Evolutionary conservation across 2,797 vertebrate genomes (phyloP), one percentile per base, ranked within the genome.

Genomic region (Chiroxiphia lanceolata): DNA sequence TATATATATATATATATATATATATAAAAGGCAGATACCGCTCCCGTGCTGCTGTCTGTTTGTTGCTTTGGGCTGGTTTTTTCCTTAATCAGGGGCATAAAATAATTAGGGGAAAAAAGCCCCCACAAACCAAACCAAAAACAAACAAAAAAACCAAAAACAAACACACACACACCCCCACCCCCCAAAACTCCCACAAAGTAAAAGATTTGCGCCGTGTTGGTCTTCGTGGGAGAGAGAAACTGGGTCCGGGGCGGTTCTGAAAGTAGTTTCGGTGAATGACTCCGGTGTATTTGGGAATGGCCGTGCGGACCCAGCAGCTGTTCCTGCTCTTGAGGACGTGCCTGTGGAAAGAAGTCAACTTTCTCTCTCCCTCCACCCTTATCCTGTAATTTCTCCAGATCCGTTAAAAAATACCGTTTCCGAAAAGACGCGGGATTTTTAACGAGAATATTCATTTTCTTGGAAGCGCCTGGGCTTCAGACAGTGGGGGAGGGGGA

Each of bases 171-270:
- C n/a, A n/a, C n/a, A n/a, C n/a, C n/a, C n/a, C n/a, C n/a, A 45
- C 21, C 45, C 17, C 45, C 45, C 21, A 40, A 40, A 40, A 22
- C 45, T 22, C 48, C 48, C 48, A 14, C 25, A 48, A 3, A 48
- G 48, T 51, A 44, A 5, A 2, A 1, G 10, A 15, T 40, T 48
- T 61, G 40, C 5, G 2, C 34, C 4, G 21, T 21, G 6, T 34
- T 44, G 21, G 42, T 34, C 5, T 74, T 59, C 25, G 21, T 15
- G 44, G 29, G 21, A 74, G 8, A 1, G 20, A 36, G 57, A 44
- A 84, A 11, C 23, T 22, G 18, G 5, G 21, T 23, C 10, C 11
- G 3, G 3, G 10, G 15, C 57, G 20, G 34, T 76, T 21, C 34
- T 31, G 25, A n/a, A 65, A 42, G 15, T 15, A 69, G 23, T 42